These are phyloP conservation scores for Notamacropus eugenii DNA, from an alignment of 2,797 vertebrate species.

Conservation along the genomic window DNA sequence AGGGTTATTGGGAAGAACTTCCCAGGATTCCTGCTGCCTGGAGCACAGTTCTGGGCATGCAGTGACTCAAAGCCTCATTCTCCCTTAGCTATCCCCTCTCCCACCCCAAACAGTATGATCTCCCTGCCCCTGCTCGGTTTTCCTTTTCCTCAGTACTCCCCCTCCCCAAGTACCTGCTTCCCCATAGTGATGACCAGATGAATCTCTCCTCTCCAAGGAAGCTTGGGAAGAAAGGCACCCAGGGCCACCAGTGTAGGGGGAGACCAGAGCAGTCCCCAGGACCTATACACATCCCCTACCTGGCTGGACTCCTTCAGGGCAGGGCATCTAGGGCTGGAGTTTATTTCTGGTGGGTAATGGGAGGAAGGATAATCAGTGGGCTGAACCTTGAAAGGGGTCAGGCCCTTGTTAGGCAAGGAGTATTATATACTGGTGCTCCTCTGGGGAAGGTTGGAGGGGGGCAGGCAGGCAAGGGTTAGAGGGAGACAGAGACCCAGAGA, in stretches of 20 bases:
- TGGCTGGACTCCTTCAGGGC: neutral
- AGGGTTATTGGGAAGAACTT: neutral
- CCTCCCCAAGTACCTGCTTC: conserved; percentile 55
- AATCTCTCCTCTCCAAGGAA: conserved; percentile 38
- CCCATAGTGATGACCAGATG: conserved; percentile 61
- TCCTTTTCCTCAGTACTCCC: no score
- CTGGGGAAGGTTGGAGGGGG: neutral
- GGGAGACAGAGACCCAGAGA: neutral
- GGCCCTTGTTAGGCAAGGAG: neutral
- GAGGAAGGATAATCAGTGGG: neutral
- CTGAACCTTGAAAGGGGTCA: neutral
- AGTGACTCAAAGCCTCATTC: neutral
- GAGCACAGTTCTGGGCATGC: neutral
- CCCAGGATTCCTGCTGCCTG: no score
- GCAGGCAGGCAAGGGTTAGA: no score
- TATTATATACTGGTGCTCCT: neutral
- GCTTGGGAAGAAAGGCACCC: neutral
- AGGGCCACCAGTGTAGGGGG: neutral
- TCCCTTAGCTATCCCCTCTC: neutral
- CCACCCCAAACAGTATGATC: no score
- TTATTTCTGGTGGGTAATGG: neutral
- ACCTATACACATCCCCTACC: no score
- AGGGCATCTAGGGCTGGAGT: neutral
- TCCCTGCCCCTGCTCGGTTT: no score
- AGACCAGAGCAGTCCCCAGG: neutral